Evolutionary conservation across 1,140 invertebrate genomes (phyloP), one percentile per base, ranked within the genome.

Genomic region (Sarcophaga bullata): DNA sequence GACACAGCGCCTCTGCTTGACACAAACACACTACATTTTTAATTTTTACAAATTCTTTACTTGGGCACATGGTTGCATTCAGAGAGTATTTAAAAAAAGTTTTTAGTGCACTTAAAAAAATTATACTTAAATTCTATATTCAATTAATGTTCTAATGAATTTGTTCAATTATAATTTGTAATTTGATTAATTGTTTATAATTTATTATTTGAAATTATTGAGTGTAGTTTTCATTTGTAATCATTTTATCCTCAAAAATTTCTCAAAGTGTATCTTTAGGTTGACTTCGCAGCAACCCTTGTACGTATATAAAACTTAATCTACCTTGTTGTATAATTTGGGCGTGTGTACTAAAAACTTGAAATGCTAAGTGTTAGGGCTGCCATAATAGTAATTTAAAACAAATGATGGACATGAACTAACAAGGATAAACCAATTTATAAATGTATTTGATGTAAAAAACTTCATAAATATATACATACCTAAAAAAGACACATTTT

Each of bases 21-120:
- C 75, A 78, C 75, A 76, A 76, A 76, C 73, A 76, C 73, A 78
- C 75, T 78, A 78, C 75, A 10, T 78, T 78, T 78, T 78, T 78
- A 17, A 19, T 19, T 50, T 50, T 78, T 25, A 17, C 50, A 17
- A n/a, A 78, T 50, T 78, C 37, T 78, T 78, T n/a, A 78, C 10
- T 52, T 50, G 5, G 48, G 17, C 17, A 19, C 75, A 78, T n/a
- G 48, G 75, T 78, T 78, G 75, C 48, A 50, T 10, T 2, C 48
- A 8, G 17, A 19, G 19, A 19, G 75, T 78, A 78, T 48, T 68
- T 6, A 19, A 68, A 68, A 11, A 68, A 68, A 68, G 58, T 68
- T 68, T 68, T 68, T 68, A 68, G 58, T 68, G 8, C 58, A 68
- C 58, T 68, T 8, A 68, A 68, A 17, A 68, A 19, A 68, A 68